Evolutionary conservation across 2,797 vertebrate genomes (phyloP).

Genomic region (Eulemur coronatus): DNA sequence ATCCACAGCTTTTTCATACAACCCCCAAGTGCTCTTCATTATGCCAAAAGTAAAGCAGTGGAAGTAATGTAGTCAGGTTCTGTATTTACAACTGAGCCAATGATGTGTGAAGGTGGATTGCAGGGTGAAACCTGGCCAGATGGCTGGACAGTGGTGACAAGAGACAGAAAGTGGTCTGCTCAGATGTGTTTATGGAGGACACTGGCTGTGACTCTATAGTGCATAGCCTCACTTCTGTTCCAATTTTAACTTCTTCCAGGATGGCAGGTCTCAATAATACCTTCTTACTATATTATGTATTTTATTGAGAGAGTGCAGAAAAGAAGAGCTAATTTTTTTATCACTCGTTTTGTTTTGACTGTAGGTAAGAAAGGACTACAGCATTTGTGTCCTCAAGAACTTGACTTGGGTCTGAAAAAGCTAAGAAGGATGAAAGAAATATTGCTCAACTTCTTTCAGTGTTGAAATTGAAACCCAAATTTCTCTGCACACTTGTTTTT

Average conservation of each 20-base stretch:
- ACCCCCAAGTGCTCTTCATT: slow-evolving; percentile 98
- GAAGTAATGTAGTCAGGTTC: slow-evolving; percentile 98
- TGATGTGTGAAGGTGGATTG: slow-evolving; percentile 99
- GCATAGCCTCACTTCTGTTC: slow-evolving; percentile 93
- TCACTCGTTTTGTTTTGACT: slow-evolving; percentile 81
- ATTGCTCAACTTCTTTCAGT: slow-evolving; percentile 63
- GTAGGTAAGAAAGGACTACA: slow-evolving; percentile 75
- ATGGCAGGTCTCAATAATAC: slow-evolving; percentile 18
- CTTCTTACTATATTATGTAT: slow-evolving; percentile 78
- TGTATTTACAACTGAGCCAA: slow-evolving; percentile 98
- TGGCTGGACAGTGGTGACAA: slow-evolving; percentile 96
- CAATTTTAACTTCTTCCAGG: slow-evolving; percentile 86
- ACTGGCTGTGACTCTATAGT: slow-evolving; percentile 94
- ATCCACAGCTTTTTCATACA: slow-evolving; percentile 98
- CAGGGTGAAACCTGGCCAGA: slow-evolving; percentile 99
- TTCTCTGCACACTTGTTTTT: slow-evolving; percentile 17
- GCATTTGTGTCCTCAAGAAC: slow-evolving; percentile 70
- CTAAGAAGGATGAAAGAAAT: slow-evolving; percentile 77
- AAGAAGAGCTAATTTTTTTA: slow-evolving; percentile 74
- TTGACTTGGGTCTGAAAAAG: slow-evolving; percentile 75
- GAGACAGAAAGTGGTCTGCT: slow-evolving; percentile 96
- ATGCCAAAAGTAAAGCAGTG: slow-evolving; percentile 99
- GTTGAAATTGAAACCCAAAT: neutral
- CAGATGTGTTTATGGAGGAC: slow-evolving; percentile 97
- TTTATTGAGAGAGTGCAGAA: slow-evolving; percentile 79